Evolutionary conservation across 2,888 invertebrate species (phyloP).

Genomic region (Thymelicus sylvestris): DNA sequence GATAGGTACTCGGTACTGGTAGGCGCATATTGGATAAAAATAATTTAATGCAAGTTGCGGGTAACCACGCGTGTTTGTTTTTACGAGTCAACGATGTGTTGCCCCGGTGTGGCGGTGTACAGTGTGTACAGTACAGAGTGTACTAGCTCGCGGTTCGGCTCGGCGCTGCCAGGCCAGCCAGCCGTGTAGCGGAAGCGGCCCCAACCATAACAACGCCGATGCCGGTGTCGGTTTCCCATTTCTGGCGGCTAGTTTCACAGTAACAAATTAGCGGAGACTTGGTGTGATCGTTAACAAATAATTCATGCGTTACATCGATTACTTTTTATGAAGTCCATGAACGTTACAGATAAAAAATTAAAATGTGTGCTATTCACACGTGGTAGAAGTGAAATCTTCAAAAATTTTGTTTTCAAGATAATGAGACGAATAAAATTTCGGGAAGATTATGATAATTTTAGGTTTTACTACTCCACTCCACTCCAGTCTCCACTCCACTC

Average conservation of each 20-base stretch:
- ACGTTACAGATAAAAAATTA: too few species aligned
- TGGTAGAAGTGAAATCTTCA: too few species aligned
- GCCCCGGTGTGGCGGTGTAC: neutral
- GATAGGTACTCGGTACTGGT: neutral
- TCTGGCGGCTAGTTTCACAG: slow-evolving; percentile 65
- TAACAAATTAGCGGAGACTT: slow-evolving; percentile 70
- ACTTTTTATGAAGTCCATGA: neutral
- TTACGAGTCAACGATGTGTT: slow-evolving; percentile 64
- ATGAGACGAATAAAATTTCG: too few species aligned
- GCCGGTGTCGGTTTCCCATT: slow-evolving; percentile 63
- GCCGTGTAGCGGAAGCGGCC: slow-evolving; percentile 71
- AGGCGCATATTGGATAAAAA: slow-evolving; percentile 37
- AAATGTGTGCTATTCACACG: too few species aligned
- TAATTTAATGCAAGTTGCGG: slow-evolving; percentile 40
- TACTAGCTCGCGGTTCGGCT: slow-evolving; percentile 37
- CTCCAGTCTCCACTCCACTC: too few species aligned
- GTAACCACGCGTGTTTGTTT: slow-evolving; percentile 66
- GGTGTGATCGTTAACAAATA: slow-evolving; percentile 31
- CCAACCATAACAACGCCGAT: slow-evolving; percentile 75
- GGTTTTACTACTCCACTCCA: too few species aligned
- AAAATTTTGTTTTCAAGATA: too few species aligned
- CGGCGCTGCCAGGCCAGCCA: slow-evolving; percentile 23
- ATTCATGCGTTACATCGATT: neutral
- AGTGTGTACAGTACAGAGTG: neutral
- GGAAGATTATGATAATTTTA: too few species aligned